Evolutionary conservation across 2,797 vertebrate genomes (phyloP).

Genomic region (Micromesistius poutassou): DNA sequence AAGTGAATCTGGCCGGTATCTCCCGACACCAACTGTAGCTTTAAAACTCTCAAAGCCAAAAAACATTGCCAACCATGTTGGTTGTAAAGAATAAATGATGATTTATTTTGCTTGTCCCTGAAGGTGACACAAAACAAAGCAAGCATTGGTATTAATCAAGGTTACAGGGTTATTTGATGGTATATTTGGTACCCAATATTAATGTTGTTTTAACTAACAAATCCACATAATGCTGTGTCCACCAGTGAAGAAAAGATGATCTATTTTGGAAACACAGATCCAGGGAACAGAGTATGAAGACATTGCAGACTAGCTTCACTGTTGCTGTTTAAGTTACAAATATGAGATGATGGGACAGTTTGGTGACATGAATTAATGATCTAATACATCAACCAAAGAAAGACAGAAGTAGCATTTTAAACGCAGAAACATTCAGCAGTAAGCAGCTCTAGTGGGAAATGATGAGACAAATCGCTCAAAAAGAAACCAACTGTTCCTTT

Average conservation of each 20-base stretch:
- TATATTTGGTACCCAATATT: neutral
- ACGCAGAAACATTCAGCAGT: neutral
- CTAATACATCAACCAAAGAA: neutral
- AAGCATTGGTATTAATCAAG: neutral
- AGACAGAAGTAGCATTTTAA: neutral
- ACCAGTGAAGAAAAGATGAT: too few species aligned
- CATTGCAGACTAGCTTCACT: neutral
- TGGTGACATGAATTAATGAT: neutral
- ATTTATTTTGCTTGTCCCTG: neutral
- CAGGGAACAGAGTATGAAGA: neutral
- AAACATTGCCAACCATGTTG: neutral
- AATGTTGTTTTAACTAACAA: neutral
- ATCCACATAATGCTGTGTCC: neutral
- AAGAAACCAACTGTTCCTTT: neutral
- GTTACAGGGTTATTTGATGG: neutral
- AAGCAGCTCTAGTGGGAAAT: neutral
- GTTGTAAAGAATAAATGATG: neutral
- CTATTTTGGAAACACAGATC: too few species aligned
- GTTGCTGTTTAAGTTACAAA: neutral
- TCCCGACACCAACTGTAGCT: too few species aligned
- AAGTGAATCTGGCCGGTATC: too few species aligned
- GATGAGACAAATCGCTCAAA: neutral
- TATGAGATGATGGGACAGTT: neutral
- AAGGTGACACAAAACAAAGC: neutral
- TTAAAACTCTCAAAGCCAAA: neutral